Evolutionary conservation across 1,140 invertebrate genomes (phyloP).

Genomic region (Scaptomyza graminum): DNA sequence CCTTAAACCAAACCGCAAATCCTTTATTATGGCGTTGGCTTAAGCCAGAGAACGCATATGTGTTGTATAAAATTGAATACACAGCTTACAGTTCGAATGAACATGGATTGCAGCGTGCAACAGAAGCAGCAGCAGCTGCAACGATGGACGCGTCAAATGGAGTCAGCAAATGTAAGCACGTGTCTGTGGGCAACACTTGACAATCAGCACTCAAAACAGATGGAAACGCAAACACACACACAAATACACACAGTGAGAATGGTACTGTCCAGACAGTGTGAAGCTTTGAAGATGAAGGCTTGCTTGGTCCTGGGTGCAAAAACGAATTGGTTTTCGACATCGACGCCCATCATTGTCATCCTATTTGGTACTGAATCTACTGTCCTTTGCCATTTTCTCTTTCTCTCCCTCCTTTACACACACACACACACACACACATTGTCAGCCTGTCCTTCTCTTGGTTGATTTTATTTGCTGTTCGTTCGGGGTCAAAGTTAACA

Average conservation of each 20-base stretch:
- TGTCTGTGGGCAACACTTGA: constrained; percentile 74
- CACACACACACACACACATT: constrained; percentile 10
- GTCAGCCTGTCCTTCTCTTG: neutral
- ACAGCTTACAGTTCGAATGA: constrained; percentile 65
- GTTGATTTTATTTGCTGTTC: constrained; percentile 29
- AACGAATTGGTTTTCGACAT: constrained; percentile 55
- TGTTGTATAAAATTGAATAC: constrained; percentile 73
- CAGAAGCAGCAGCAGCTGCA: constrained; percentile 2
- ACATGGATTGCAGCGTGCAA: constrained; percentile 48
- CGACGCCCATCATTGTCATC: constrained; percentile 40
- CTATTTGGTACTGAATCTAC: constrained; percentile 28
- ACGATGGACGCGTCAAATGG: constrained; percentile 22
- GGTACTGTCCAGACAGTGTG: constrained; percentile 12
- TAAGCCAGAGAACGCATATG: constrained; percentile 33
- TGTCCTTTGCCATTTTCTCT: constrained; percentile 2
- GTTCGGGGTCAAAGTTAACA: constrained; percentile 55
- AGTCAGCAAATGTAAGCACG: constrained; percentile 67
- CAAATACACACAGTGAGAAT: constrained; percentile 1
- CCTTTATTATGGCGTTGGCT: constrained; percentile 72
- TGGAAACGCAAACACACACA: constrained; percentile 27
- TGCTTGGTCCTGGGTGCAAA: constrained; percentile 27
- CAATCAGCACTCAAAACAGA: constrained; percentile 78
- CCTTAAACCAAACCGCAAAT: constrained; percentile 60
- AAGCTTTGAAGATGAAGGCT: constrained; percentile 42
- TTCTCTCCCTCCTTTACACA: constrained; percentile 35